Evolutionary conservation across 1,140 invertebrate species (phyloP).

Genomic region (Yoshiicerus persimilis): DNA sequence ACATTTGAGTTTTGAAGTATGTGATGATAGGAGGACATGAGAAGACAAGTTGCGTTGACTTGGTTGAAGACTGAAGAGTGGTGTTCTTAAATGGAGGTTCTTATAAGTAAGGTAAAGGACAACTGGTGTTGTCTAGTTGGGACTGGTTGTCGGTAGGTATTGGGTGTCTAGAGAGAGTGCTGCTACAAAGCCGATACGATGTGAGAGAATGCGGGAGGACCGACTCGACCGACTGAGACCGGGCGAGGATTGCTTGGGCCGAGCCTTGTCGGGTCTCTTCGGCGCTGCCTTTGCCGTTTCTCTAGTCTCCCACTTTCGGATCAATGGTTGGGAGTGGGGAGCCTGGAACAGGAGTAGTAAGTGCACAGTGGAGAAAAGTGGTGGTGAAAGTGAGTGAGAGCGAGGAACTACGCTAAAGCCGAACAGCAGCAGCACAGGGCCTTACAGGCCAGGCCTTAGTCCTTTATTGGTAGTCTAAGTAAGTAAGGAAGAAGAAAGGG

Average conservation of each 20-base stretch:
- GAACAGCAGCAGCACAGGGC: not conserved
- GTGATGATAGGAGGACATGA: not conserved
- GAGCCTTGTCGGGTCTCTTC: not conserved
- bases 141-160: not conserved
- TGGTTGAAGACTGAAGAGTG: not conserved
- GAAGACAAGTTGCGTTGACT: not conserved
- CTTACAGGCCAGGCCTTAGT: not conserved
- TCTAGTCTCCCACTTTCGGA: conserved; percentile 10
- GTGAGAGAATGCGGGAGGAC: conserved; percentile 1
- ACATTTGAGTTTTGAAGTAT: not conserved
- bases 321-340: conserved; percentile 3
- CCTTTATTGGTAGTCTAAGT: not conserved
- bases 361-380: not conserved
- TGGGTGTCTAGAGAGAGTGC: not conserved
- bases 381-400: not conserved
- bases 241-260: not conserved
- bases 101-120: not conserved
- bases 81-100: not conserved
- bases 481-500: not conserved
- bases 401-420: not conserved
- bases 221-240: not conserved
- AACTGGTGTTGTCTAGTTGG: not conserved
- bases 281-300: conserved; percentile 11
- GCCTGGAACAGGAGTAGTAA: not conserved
- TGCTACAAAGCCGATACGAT: not conserved